A percentile compares a stretch with the other conserved stretches of the same genome.
These are phyloP conservation scores for Hemistola chrysoprasaria DNA, from an alignment of 2,888 invertebrate species.

Conservation along the genomic window DNA sequence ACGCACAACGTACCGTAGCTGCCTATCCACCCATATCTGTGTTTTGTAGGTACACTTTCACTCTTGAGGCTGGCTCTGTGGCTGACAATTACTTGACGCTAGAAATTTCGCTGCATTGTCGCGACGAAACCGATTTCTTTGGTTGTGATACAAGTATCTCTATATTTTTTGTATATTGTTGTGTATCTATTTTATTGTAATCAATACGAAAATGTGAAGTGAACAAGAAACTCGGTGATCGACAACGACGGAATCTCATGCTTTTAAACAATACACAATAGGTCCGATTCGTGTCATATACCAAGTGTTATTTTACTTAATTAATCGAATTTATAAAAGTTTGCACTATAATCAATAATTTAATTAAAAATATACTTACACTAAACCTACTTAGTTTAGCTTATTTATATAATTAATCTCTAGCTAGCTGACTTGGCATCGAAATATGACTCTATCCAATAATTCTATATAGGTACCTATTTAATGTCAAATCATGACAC, in stretches of 20 bases:
- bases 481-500: too few species aligned
- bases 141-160: conserved; percentile 37
- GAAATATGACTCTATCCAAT: too few species aligned
- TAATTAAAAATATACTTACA: too few species aligned
- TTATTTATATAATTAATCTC: too few species aligned
- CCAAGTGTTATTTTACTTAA: too few species aligned
- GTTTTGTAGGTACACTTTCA: conserved; percentile 45
- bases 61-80: conserved; percentile 32
- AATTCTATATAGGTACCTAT: too few species aligned
- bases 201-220: not conserved
- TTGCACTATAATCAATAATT: too few species aligned
- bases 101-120: conserved; percentile 47
- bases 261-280: too few species aligned
- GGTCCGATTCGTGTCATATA: too few species aligned
- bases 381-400: too few species aligned
- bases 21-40: conserved; percentile 40
- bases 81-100: conserved; percentile 39
- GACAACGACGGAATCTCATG: not conserved
- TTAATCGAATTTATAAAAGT: too few species aligned
- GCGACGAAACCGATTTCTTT: conserved; percentile 38
- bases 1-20: conserved; percentile 18
- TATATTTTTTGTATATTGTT: conserved; percentile 6
- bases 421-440: too few species aligned
- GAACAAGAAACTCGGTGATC: conserved; percentile 1
- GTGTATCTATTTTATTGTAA: conserved; percentile 3